Conservation (phyloP, 2,797 vertebrate genomes). For the Falco cherrug region DNA sequence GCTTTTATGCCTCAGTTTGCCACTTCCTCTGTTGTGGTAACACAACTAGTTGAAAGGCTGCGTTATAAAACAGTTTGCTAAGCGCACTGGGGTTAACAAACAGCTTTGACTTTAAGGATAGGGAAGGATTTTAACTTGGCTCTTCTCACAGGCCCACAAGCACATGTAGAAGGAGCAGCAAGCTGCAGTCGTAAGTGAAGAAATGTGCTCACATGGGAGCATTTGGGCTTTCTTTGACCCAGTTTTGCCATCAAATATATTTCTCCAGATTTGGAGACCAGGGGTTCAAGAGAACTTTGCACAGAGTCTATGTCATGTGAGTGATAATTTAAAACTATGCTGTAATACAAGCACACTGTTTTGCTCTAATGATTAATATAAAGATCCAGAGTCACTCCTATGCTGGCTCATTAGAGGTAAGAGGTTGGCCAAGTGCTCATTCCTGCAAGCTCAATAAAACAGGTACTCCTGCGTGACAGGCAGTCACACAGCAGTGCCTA, state of each 20-base stretch:
- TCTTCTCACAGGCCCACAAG: not conserved
- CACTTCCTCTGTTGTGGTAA: not conserved
- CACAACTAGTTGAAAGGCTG: not conserved
- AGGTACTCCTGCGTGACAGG: not conserved
- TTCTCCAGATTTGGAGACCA: not conserved
- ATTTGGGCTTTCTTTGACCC: not conserved
- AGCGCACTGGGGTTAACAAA: not conserved
- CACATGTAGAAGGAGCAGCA: not conserved
- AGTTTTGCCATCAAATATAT: not conserved
- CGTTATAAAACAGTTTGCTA: not conserved
- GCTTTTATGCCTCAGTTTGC: not conserved
- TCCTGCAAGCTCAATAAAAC: not conserved
- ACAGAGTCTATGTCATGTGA: not conserved
- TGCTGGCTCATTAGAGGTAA: not conserved
- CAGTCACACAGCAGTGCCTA: not conserved
- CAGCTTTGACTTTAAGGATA: not conserved
- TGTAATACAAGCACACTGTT: not conserved
- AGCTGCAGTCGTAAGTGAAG: not conserved
- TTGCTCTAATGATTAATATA: not conserved
- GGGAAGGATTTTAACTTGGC: not conserved
- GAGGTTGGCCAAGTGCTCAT: not conserved
- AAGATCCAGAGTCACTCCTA: not conserved
- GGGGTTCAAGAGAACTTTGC: not conserved
- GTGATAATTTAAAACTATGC: not conserved
- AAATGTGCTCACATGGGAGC: accelerated